Percentiles rank a stretch among this genome's conserved stretches.
phyloP scores from a whole-genome alignment of 2,888 invertebrate genomes.

The Boloria selene region DNA sequence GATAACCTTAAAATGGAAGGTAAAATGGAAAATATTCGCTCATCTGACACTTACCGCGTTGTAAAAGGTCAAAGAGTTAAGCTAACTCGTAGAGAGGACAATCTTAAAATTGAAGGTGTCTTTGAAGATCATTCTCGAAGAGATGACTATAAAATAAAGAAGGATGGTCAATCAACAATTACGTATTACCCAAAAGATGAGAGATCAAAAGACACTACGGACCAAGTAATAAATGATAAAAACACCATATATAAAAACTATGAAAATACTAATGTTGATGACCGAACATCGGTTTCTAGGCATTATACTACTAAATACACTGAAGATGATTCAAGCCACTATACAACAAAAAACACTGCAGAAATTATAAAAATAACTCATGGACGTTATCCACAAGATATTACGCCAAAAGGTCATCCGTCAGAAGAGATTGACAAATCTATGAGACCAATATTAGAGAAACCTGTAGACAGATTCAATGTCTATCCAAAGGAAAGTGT shows the following conservation, averaged over 20 bases:
- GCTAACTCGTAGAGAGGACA: conserved; percentile 78
- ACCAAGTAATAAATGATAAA: conserved; percentile 33
- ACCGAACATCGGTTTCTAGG: conserved; percentile 48
- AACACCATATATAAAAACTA: conserved; percentile 21
- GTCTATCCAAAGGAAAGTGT: background rate
- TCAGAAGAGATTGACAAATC: conserved; percentile 78
- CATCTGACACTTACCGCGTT: conserved; percentile 79
- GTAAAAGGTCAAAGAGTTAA: conserved; percentile 82
- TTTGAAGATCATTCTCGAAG: conserved; percentile 80
- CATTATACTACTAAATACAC: conserved; percentile 16
- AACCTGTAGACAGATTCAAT: conserved; percentile 24
- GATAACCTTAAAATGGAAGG: conserved; percentile 86
- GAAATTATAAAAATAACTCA: conserved; percentile 6
- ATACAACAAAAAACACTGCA: conserved; percentile 7
- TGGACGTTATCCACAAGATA: conserved; percentile 16
- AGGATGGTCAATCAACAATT: conserved; percentile 82
- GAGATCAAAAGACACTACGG: conserved; percentile 78
- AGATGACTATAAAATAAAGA: conserved; percentile 82
- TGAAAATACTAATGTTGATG: conserved; percentile 28
- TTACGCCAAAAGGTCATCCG: conserved; percentile 56
- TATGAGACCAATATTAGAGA: conserved; percentile 52
- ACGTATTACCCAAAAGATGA: conserved; percentile 79
- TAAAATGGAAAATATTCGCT: conserved; percentile 78
- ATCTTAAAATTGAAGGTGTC: conserved; percentile 86
- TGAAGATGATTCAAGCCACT: conserved; percentile 18